phyloP scores from a whole-genome alignment of 2,113 vertebrate species.

The Tachycineta bicolor region DNA sequence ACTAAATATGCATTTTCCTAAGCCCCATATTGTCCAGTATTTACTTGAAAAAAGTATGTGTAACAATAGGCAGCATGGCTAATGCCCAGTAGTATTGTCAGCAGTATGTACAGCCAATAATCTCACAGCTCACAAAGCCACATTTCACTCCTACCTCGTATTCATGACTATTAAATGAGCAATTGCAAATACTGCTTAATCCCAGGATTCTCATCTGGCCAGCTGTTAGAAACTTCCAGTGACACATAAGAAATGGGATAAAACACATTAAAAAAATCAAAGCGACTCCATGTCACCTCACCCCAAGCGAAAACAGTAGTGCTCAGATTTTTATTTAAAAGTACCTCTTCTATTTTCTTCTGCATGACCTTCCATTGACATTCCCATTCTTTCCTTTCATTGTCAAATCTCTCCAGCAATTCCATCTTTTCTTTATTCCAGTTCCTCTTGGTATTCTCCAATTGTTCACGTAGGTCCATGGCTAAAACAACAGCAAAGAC shows the following conservation, averaged over 20 bases:
- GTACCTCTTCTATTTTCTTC: conserved; percentile 94
- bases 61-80: background rate
- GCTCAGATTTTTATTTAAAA: background rate
- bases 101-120: background rate
- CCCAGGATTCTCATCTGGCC: background rate
- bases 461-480: conserved; percentile 86
- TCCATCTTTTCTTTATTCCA: conserved; percentile 92
- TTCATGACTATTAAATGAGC: background rate
- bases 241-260: background rate
- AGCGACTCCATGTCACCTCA: background rate
- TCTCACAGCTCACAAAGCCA: background rate
- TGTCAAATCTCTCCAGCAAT: conserved; percentile 91
- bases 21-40: background rate
- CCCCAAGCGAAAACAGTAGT: background rate
- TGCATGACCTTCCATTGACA: conserved; percentile 95
- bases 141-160: background rate
- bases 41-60: background rate
- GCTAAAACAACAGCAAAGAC: conserved; percentile 74
- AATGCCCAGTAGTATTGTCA: background rate
- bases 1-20: background rate
- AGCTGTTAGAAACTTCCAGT: background rate
- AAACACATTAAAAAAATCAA: background rate
- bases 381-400: conserved; percentile 95
- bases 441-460: conserved; percentile 84
- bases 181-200: background rate